These are phyloP conservation scores for Streblospio benedicti DNA, from an alignment of 1,140 invertebrate genomes.

Conservation along the genomic window DNA sequence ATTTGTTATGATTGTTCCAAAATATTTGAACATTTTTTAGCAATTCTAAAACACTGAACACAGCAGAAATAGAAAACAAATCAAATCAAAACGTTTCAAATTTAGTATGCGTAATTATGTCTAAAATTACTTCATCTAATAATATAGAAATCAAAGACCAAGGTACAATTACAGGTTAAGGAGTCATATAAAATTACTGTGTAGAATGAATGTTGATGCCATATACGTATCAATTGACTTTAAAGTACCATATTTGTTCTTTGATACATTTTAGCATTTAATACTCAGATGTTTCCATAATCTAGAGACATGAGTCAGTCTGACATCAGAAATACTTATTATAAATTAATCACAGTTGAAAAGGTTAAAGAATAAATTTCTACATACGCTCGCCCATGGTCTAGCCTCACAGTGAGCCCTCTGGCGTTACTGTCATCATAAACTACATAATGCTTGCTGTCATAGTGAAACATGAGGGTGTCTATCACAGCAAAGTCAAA, in stretches of 20 bases:
- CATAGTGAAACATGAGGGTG: slow-evolving; percentile 18
- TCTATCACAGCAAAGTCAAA: slow-evolving; percentile 20
- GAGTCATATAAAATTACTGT: background rate
- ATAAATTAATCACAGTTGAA: background rate
- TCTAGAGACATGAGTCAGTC: background rate
- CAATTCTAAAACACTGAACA: too few relatives aligned
- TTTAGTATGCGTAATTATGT: too few relatives aligned
- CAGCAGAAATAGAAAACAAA: too few relatives aligned
- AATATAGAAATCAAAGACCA: background rate
- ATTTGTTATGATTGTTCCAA: too few relatives aligned
- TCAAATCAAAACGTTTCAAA: too few relatives aligned
- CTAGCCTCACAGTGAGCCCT: slow-evolving; percentile 14
- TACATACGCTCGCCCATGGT: slow-evolving; percentile 19
- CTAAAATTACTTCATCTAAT: too few relatives aligned
- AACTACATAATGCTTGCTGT: slow-evolving; percentile 19
- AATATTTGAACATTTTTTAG: too few relatives aligned
- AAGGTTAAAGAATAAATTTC: background rate
- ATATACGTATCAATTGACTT: background rate
- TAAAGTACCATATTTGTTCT: background rate
- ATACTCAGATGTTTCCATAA: background rate
- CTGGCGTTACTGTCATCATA: slow-evolving; percentile 11
- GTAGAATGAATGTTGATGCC: background rate
- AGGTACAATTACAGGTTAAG: background rate
- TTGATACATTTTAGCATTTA: background rate
- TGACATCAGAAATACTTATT: background rate